Percentiles rank a stretch among this genome's conserved stretches.
These are phyloP conservation scores for Eubasilissa regina DNA, from an alignment of 1,140 invertebrate species.

Conservation along the genomic window DNA sequence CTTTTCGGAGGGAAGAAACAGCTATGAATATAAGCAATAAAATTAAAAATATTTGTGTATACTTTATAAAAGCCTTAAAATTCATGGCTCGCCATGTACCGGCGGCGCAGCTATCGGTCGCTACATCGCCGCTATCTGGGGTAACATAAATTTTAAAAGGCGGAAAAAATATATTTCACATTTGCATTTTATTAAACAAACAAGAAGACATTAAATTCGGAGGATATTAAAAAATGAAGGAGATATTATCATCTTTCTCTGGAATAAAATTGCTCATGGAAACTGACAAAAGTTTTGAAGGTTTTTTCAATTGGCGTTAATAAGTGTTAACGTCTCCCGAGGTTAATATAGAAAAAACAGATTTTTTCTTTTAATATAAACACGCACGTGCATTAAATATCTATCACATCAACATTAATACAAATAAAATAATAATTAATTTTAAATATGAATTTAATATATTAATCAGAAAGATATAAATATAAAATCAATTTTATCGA, in stretches of 20 bases:
- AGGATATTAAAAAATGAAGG: constrained; percentile 11
- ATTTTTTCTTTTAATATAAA: too few species aligned
- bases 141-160: constrained; percentile 10
- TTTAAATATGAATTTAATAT: too few species aligned
- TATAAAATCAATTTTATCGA: too few species aligned
- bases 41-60: constrained; percentile 3
- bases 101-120: neutral
- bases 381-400: too few species aligned
- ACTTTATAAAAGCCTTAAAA: constrained; percentile 2
- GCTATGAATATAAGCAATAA: neutral
- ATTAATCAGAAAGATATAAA: too few species aligned
- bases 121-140: constrained; percentile 22
- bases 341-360: too few species aligned
- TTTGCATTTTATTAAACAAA: constrained; percentile 38
- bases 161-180: constrained; percentile 39
- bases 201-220: constrained; percentile 19
- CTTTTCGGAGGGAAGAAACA: neutral
- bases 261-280: too few species aligned
- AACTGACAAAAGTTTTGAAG: too few species aligned
- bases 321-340: too few species aligned
- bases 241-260: neutral
- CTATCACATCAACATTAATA: too few species aligned
- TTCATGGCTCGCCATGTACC: neutral
- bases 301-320: too few species aligned
- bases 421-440: too few species aligned